phyloP scores from a whole-genome alignment of 2,113 vertebrate species.

The Nematolebias whitei region DNA sequence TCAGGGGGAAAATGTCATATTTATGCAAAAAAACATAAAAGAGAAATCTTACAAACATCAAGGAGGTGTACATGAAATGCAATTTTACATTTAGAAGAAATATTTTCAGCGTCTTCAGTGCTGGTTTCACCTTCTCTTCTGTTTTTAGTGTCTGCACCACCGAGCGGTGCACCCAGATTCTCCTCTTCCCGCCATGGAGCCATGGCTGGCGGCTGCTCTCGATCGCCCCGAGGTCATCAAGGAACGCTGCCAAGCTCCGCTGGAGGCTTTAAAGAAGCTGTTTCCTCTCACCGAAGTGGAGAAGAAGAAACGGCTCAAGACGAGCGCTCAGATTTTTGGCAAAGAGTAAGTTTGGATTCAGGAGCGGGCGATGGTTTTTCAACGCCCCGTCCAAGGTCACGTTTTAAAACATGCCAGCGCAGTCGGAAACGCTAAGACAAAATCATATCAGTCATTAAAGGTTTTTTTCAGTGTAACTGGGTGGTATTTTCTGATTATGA shows the following conservation, averaged over 20 bases:
- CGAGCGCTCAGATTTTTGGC: slow-evolving; percentile 90
- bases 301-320: slow-evolving; percentile 88
- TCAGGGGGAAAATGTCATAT: no score
- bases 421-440: not conserved
- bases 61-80: not conserved
- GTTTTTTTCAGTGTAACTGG: not conserved
- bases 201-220: slow-evolving; percentile 83
- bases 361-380: not conserved
- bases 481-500: not conserved
- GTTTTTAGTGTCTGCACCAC: slow-evolving; percentile 89
- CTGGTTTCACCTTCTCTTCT: slow-evolving; percentile 8
- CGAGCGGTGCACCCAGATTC: slow-evolving; percentile 84
- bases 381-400: not conserved
- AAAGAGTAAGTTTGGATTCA: slow-evolving; percentile 80
- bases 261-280: slow-evolving; percentile 84
- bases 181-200: slow-evolving; percentile 85
- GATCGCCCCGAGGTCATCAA: slow-evolving; percentile 81
- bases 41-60: no score
- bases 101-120: not conserved
- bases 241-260: slow-evolving; percentile 78
- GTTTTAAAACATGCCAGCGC: not conserved
- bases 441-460: not conserved
- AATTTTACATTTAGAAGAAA: not conserved
- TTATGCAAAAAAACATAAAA: no score
- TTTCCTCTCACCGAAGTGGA: slow-evolving; percentile 88